phyloP scores from a whole-genome alignment of 64 coral and sea anemone species.

The Montipora capricornis region DNA sequence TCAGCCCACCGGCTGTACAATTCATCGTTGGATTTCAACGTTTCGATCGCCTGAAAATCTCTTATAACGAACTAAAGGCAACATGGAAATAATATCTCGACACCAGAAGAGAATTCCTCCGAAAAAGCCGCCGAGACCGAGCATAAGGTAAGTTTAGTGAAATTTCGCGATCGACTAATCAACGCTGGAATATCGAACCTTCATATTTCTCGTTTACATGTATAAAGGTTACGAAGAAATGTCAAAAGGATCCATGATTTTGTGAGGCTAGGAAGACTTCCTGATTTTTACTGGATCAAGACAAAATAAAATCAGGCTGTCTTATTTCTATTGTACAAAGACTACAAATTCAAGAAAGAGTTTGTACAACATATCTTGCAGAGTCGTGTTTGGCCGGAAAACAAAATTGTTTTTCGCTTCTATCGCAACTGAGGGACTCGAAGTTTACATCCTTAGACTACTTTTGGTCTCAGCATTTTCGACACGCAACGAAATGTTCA shows the following conservation, averaged over 20 bases:
- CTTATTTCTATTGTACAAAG: too few relatives aligned
- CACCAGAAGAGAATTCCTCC: neutral
- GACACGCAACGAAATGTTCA: too few relatives aligned
- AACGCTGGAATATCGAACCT: neutral
- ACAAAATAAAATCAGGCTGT: too few relatives aligned
- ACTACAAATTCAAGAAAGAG: too few relatives aligned
- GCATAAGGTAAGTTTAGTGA: slow-evolving; percentile 24
- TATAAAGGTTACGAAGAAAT: too few relatives aligned
- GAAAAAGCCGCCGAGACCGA: slow-evolving; percentile 34
- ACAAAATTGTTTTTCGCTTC: too few relatives aligned
- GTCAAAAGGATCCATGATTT: neutral
- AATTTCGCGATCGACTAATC: slow-evolving; percentile 32
- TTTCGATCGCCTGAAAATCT: neutral
- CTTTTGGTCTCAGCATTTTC: too few relatives aligned
- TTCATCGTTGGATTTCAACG: neutral
- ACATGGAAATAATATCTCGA: slow-evolving; percentile 3
- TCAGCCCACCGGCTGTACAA: neutral
- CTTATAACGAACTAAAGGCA: neutral
- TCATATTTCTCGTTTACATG: neutral
- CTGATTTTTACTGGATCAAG: too few relatives aligned
- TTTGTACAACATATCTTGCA: neutral
- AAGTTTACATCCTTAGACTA: too few relatives aligned
- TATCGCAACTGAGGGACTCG: too few relatives aligned
- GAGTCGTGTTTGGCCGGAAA: neutral
- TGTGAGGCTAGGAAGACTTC: neutral